A percentile compares a stretch with the other conserved stretches of the same genome.
Conservation (phyloP, 2,888 invertebrate species). For the Drepana falcataria region DNA sequence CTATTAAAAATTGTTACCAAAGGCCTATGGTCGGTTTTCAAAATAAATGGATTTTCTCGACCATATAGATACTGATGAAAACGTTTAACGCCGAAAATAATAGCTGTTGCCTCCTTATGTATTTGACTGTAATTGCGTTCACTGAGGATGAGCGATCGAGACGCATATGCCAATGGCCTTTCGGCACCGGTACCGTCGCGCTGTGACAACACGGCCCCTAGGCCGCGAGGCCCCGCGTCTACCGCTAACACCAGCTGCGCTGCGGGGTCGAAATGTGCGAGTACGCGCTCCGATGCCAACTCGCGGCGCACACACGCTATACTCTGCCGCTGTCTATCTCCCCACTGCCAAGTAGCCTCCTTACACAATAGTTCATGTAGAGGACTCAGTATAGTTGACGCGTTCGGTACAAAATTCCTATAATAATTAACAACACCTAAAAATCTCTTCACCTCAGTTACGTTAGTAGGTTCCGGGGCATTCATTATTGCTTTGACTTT, state of each 20-base stretch:
- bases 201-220: not conserved
- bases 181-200: not conserved
- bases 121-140: no score
- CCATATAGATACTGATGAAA: slow-evolving; percentile 21
- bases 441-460: slow-evolving; percentile 18
- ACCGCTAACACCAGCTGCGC: not conserved
- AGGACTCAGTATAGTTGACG: slow-evolving; percentile 15
- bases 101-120: slow-evolving; percentile 17
- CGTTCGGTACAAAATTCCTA: slow-evolving; percentile 8
- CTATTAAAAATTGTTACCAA: slow-evolving; percentile 6
- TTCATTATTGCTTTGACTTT: slow-evolving; percentile 23
- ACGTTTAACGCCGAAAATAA: slow-evolving; percentile 12
- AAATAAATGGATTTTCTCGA: slow-evolving; percentile 12
- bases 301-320: slow-evolving; percentile 7
- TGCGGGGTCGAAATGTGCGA: slow-evolving; percentile 12
- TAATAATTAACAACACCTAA: slow-evolving; percentile 22
- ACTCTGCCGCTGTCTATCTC: slow-evolving; percentile 6
- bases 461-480: slow-evolving; percentile 14
- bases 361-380: slow-evolving; percentile 12
- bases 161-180: no score
- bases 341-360: slow-evolving; percentile 9
- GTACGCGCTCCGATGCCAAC: slow-evolving; percentile 11
- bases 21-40: slow-evolving; percentile 14
- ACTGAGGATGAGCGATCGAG: no score
- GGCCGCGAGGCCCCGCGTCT: not conserved